Evolutionary conservation across 2,113 vertebrate genomes (phyloP).

Genomic region (Amphiprion ocellaris): DNA sequence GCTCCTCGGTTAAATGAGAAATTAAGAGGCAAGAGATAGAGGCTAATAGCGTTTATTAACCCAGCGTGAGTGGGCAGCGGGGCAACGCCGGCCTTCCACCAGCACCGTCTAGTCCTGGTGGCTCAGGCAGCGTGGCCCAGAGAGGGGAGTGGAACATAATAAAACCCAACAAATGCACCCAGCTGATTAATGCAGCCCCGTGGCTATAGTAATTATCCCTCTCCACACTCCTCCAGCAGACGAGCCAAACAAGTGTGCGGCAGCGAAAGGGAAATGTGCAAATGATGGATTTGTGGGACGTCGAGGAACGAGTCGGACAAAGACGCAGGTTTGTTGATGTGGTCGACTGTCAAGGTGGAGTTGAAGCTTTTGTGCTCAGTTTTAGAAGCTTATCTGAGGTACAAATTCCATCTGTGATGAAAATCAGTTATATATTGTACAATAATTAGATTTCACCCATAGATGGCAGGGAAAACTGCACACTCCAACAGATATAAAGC

Average conservation of each 20-base stretch:
- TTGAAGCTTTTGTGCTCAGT: conserved; percentile 2
- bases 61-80: conserved; percentile 68
- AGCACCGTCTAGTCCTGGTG: conserved; percentile 47
- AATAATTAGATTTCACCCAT: too few relatives aligned
- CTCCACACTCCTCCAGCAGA: conserved; percentile 76
- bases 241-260: conserved; percentile 69
- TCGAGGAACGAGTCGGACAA: conserved; percentile 16
- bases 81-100: conserved; percentile 43
- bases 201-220: conserved; percentile 82
- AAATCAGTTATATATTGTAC: too few relatives aligned
- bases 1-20: conserved; percentile 74
- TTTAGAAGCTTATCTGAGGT: neutral
- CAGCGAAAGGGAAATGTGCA: conserved; percentile 51
- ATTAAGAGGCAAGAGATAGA: conserved; percentile 77
- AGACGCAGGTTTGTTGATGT: conserved; percentile 16
- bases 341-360: neutral
- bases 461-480: too few relatives aligned
- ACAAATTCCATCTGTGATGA: neutral
- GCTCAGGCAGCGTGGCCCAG: conserved; percentile 50
- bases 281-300: conserved; percentile 50
- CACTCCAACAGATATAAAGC: neutral
- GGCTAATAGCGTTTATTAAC: conserved; percentile 83
- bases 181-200: conserved; percentile 81
- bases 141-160: conserved; percentile 70
- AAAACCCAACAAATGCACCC: conserved; percentile 77